Conservation (phyloP, 2,888 invertebrate species). For the Thymelicus lineola region DNA sequence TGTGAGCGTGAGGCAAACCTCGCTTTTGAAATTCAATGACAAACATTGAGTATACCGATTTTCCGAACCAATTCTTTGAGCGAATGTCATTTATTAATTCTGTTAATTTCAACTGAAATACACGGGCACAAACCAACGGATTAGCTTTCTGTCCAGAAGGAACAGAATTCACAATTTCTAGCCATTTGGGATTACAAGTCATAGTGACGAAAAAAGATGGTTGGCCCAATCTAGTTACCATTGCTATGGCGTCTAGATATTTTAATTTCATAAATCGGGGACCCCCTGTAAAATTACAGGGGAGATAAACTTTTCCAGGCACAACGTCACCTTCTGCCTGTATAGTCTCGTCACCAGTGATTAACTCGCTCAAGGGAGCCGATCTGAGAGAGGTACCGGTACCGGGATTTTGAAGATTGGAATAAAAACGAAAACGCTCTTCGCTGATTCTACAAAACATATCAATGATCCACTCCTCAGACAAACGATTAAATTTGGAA, state of each 20-base stretch:
- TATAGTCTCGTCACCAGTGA: conserved; percentile 19
- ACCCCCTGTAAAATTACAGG: conserved; percentile 32
- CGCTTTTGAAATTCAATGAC: conserved; percentile 37
- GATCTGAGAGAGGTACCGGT: conserved; percentile 3
- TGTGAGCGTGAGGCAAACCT: conserved; percentile 10
- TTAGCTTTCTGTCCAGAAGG: conserved; percentile 7
- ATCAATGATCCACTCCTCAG: conserved; percentile 39
- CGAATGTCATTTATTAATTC: conserved; percentile 4
- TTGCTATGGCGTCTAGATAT: conserved; percentile 35
- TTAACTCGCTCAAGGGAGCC: conserved; percentile 15
- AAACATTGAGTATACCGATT: conserved; percentile 25
- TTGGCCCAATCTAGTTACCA: conserved; percentile 32
- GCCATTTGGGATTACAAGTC: conserved; percentile 12
- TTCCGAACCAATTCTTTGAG: conserved; percentile 25
- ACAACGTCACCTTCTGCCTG: conserved; percentile 20
- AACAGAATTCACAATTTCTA: conserved; percentile 22
- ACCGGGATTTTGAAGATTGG: conserved; percentile 5
- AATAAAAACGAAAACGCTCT: conserved; percentile 27
- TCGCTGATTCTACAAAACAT: conserved; percentile 36
- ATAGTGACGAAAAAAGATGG: conserved; percentile 27
- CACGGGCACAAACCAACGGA: conserved; percentile 14
- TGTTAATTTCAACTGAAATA: conserved; percentile 15
- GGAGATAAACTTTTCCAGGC: conserved; percentile 30
- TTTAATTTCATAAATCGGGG: conserved; percentile 33
- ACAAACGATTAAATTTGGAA: conserved; percentile 24